Evolutionary conservation across 2,113 vertebrate genomes (phyloP).

Genomic region (Calidris pugnax): DNA sequence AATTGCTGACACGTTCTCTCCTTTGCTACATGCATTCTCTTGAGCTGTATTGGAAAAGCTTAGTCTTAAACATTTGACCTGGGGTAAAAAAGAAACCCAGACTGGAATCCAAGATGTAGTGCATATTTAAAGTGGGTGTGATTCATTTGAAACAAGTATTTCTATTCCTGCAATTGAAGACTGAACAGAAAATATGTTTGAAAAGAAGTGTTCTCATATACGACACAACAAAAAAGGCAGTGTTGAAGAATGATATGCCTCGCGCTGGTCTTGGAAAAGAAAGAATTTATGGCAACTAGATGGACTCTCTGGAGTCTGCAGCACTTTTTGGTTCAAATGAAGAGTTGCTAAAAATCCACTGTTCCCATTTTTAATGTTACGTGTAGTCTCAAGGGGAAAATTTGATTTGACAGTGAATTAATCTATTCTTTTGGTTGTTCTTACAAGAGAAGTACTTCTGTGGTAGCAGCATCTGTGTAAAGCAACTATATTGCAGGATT

Average conservation of each 20-base stretch:
- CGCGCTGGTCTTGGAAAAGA: background rate
- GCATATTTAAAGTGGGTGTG: background rate
- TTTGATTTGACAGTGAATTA: conserved; percentile 29
- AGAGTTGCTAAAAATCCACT: background rate
- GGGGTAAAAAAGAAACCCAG: background rate
- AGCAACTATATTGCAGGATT: background rate
- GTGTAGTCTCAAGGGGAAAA: background rate
- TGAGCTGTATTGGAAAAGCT: background rate
- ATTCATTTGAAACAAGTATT: background rate
- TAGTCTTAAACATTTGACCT: background rate
- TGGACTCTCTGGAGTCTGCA: background rate
- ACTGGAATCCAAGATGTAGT: background rate
- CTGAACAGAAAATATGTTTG: background rate
- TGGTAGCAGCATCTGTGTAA: background rate
- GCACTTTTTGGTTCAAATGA: background rate
- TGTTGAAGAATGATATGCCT: background rate
- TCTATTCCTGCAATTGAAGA: background rate
- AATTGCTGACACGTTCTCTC: background rate
- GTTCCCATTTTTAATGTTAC: background rate
- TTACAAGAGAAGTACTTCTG: background rate
- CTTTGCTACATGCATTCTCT: background rate
- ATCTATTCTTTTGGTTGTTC: conserved; percentile 6
- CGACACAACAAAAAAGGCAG: background rate
- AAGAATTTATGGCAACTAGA: background rate
- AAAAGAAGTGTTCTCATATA: background rate